A percentile compares a stretch with the other conserved stretches of the same genome.
phyloP scores from a whole-genome alignment of 2,888 invertebrate species.

The Phrixothrix hirtus region DNA sequence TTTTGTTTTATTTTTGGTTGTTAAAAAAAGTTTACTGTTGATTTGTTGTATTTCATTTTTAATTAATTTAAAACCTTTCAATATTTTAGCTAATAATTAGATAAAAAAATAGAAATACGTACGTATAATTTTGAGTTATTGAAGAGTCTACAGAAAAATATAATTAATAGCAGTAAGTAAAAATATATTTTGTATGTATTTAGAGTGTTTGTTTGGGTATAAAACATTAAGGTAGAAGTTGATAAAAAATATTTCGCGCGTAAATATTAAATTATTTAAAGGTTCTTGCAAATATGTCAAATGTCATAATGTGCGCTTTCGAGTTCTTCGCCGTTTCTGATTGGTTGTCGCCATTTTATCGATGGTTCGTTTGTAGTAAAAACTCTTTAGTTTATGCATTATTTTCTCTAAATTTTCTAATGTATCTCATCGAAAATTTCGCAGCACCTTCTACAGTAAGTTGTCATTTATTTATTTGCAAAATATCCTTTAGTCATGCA shows the following conservation, averaged over 20 bases:
- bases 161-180: slow-evolving; percentile 1
- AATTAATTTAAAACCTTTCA: slow-evolving; percentile 33
- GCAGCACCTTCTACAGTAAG: slow-evolving; percentile 44
- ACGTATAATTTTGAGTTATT: slow-evolving; percentile 8
- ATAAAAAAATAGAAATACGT: slow-evolving; percentile 28
- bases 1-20: slow-evolving; percentile 33
- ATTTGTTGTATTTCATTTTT: slow-evolving; percentile 30
- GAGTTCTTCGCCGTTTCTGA: slow-evolving; percentile 35
- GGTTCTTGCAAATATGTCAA: no score
- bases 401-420: slow-evolving; percentile 47
- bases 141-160: slow-evolving; percentile 2
- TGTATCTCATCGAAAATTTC: slow-evolving; percentile 43
- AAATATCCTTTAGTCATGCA: no score
- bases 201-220: no score
- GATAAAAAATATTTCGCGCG: no score
- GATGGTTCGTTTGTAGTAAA: slow-evolving; percentile 51
- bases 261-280: no score
- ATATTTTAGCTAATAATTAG: slow-evolving; percentile 22
- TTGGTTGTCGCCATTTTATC: slow-evolving; percentile 53
- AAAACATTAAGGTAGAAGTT: no score
- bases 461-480: slow-evolving; percentile 28
- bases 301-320: slow-evolving; percentile 20
- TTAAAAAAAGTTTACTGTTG: slow-evolving; percentile 19
- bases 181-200: background rate
- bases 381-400: slow-evolving; percentile 51